phyloP scores from a whole-genome alignment of 2,797 vertebrate species.

The Fistularia commersonii region DNA sequence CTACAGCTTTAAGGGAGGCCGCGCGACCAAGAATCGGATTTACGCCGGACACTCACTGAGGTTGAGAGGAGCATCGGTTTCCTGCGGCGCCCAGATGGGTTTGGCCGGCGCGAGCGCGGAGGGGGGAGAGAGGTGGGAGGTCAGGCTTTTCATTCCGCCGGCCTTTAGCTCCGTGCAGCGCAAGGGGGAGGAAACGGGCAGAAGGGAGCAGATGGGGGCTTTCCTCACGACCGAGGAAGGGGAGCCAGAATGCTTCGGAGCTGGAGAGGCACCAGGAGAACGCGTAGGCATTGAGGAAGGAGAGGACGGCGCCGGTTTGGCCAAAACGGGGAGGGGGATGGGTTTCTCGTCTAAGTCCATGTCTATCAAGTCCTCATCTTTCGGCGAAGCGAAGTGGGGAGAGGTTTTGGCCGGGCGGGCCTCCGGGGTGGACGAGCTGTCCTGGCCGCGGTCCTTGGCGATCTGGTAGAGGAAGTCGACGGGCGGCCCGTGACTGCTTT shows the following conservation, averaged over 20 bases:
- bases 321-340: slow-evolving; percentile 57
- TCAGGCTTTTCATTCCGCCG: slow-evolving; percentile 66
- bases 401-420: slow-evolving; percentile 63
- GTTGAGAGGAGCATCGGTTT: slow-evolving; percentile 91
- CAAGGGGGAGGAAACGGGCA: slow-evolving; percentile 81
- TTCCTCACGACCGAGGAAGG: slow-evolving; percentile 85
- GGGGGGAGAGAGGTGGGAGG: slow-evolving; percentile 70
- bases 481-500: slow-evolving; percentile 86
- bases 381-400: slow-evolving; percentile 20
- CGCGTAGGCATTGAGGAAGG: slow-evolving; percentile 52
- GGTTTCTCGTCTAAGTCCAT: slow-evolving; percentile 69
- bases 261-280: slow-evolving; percentile 65
- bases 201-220: slow-evolving; percentile 79
- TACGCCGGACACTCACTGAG: slow-evolving; percentile 81
- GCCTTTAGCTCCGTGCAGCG: slow-evolving; percentile 83
- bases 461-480: slow-evolving; percentile 87
- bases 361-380: slow-evolving; percentile 63
- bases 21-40: background rate
- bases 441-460: slow-evolving; percentile 77
- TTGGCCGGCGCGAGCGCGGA: slow-evolving; percentile 70
- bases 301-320: slow-evolving; percentile 44
- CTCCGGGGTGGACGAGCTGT: slow-evolving; percentile 31
- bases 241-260: slow-evolving; percentile 72
- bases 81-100: slow-evolving; percentile 87
- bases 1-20: background rate